phyloP scores from a whole-genome alignment of 2,113 vertebrate species.

The Crotalus helleri region DNA sequence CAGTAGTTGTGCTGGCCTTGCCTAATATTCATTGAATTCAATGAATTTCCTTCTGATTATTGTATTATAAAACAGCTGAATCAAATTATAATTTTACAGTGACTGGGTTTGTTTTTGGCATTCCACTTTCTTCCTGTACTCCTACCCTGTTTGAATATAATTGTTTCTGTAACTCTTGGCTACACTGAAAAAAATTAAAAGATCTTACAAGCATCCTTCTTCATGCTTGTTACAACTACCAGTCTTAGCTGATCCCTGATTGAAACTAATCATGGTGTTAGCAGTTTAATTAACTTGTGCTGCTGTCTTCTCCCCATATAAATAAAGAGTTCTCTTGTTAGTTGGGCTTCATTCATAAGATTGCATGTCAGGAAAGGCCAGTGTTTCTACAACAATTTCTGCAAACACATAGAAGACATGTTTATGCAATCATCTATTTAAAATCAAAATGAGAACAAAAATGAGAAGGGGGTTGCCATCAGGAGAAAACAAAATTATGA shows the following conservation, averaged over 20 bases:
- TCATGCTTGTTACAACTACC: conserved; percentile 40
- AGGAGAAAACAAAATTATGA: not conserved
- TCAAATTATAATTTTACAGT: conserved; percentile 14
- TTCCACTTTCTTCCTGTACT: conserved; percentile 33
- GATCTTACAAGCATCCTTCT: conserved; percentile 45
- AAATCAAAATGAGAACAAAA: conserved; percentile 1
- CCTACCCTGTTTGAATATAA: conserved; percentile 19
- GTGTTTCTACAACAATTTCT: conserved; percentile 12
- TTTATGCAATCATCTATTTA: conserved; percentile 12
- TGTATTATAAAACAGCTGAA: conserved; percentile 17
- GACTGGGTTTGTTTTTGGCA: conserved; percentile 7
- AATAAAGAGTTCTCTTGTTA: conserved; percentile 26
- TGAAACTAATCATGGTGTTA: conserved; percentile 22
- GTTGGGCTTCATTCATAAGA: conserved; percentile 31
- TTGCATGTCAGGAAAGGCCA: conserved; percentile 29
- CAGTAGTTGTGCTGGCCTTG: not conserved
- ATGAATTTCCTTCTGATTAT: not conserved
- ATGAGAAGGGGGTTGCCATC: not conserved
- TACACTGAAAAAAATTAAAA: conserved; percentile 23
- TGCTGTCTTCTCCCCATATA: conserved; percentile 27
- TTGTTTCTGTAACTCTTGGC: conserved; percentile 31
- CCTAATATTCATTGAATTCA: not conserved
- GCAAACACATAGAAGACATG: not conserved
- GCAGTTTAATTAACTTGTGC: not conserved
- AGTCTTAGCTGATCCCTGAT: conserved; percentile 19